phyloP scores from a whole-genome alignment of 2,113 vertebrate species.

The Egretta garzetta region DNA sequence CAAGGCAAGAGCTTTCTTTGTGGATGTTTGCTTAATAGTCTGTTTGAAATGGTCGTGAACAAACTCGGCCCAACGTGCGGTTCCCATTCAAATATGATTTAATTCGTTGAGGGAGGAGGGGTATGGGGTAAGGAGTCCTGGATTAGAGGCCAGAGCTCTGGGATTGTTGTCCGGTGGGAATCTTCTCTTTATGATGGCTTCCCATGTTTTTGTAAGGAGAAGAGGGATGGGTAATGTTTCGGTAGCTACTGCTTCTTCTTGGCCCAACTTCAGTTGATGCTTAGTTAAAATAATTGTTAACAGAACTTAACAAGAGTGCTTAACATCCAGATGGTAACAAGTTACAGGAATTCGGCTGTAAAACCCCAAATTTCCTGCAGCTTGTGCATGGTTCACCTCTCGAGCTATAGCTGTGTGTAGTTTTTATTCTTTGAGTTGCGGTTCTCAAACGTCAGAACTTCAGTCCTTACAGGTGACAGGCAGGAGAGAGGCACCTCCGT shows the following conservation, averaged over 20 bases:
- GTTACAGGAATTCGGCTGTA: background rate
- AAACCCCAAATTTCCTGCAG: background rate
- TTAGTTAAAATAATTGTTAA: background rate
- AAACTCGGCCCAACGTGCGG: fast-evolving
- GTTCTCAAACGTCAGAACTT: background rate
- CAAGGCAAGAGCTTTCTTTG: background rate
- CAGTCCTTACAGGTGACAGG: background rate
- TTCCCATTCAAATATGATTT: fast-evolving
- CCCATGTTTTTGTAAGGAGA: background rate
- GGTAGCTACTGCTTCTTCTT: background rate
- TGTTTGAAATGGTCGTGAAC: background rate
- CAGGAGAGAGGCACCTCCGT: background rate
- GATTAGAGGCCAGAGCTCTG: background rate
- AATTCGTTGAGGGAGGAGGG: background rate
- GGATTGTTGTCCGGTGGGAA: background rate
- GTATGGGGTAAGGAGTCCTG: background rate
- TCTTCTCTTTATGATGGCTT: background rate
- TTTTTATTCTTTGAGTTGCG: background rate
- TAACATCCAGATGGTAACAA: fast-evolving
- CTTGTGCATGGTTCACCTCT: fast-evolving
- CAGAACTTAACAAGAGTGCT: background rate
- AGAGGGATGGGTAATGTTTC: fast-evolving
- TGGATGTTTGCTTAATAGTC: background rate
- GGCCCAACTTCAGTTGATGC: background rate
- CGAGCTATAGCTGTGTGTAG: fast-evolving